Evolutionary conservation across 2,888 invertebrate genomes (phyloP).

Genomic region (Apeira syringaria): DNA sequence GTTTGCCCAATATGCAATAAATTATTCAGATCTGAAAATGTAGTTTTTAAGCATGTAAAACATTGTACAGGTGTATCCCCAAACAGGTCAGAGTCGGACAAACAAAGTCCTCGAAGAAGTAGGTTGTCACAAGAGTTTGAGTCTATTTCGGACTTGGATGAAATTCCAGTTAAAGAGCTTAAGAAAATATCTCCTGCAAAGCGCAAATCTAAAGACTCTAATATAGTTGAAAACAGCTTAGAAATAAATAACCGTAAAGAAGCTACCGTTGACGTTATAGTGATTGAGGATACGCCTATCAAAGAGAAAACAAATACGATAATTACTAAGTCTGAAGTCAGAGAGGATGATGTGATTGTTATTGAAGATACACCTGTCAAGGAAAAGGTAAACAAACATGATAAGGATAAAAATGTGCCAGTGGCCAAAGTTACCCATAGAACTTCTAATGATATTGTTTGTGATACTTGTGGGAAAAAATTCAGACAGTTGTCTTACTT

Average conservation of each 20-base stretch:
- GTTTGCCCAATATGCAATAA: conserved; percentile 78
- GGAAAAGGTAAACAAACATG: conserved; percentile 24
- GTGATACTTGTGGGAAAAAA: conserved; percentile 74
- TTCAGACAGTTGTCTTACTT: conserved; percentile 76
- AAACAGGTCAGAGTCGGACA: conserved; percentile 69
- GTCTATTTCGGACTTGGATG: conserved; percentile 49
- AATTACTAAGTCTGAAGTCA: conserved; percentile 33
- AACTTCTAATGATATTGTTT: conserved; percentile 52
- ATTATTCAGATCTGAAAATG: conserved; percentile 76
- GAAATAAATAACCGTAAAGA: conserved; percentile 32
- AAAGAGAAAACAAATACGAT: conserved; percentile 36
- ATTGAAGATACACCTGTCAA: conserved; percentile 62
- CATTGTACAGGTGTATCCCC: conserved; percentile 78
- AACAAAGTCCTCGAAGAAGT: conserved; percentile 53
- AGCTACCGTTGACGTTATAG: conserved; percentile 54
- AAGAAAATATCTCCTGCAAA: conserved; percentile 46
- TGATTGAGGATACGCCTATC: conserved; percentile 60
- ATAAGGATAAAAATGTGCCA: conserved; percentile 10
- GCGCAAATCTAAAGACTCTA: conserved; percentile 53
- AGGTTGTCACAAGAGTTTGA: conserved; percentile 60
- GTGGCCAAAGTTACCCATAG: conserved; percentile 1
- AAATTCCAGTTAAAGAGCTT: conserved; percentile 37
- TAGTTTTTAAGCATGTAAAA: conserved; percentile 79
- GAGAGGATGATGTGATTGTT: conserved; percentile 55
- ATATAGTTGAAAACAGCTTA: conserved; percentile 33